Evolutionary conservation across 2,888 invertebrate genomes (phyloP).

Genomic region (Polietes domitor): DNA sequence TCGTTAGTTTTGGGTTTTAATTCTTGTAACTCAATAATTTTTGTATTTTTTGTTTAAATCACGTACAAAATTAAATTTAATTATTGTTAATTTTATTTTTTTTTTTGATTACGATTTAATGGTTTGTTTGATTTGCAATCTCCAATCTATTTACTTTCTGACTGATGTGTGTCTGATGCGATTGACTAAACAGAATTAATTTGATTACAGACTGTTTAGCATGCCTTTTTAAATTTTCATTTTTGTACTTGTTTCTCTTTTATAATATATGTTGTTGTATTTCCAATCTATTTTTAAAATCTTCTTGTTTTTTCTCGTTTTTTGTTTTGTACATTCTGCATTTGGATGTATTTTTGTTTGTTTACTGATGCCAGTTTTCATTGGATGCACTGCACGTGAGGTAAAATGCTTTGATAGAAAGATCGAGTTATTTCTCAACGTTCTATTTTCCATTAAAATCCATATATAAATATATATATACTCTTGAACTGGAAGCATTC

Average conservation of each 20-base stretch:
- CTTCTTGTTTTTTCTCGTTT: conserved; percentile 1
- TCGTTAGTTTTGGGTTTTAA: conserved; percentile 29
- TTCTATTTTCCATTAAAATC: neutral
- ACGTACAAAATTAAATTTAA: conserved; percentile 8
- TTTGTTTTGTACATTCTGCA: conserved; percentile 9
- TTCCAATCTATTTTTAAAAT: conserved; percentile 38
- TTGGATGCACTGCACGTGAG: conserved; percentile 9
- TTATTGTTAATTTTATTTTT: neutral
- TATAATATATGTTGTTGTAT: conserved; percentile 3
- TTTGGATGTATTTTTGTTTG: neutral
- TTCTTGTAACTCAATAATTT: conserved; percentile 69
- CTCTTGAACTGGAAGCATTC: no score
- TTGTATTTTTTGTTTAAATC: conserved; percentile 37
- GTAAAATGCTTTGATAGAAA: neutral
- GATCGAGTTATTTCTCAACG: conserved; percentile 2
- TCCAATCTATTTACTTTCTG: conserved; percentile 9
- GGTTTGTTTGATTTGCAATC: conserved; percentile 15
- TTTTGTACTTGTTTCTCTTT: conserved; percentile 22
- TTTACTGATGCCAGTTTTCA: neutral
- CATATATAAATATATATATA: neutral
- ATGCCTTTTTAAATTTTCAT: conserved; percentile 39
- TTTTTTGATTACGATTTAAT: neutral
- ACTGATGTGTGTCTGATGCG: conserved; percentile 17
- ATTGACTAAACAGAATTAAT: conserved; percentile 45
- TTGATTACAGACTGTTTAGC: conserved; percentile 22